Conservation (phyloP, 2,797 vertebrate species). For the Cynopterus sphinx region DNA sequence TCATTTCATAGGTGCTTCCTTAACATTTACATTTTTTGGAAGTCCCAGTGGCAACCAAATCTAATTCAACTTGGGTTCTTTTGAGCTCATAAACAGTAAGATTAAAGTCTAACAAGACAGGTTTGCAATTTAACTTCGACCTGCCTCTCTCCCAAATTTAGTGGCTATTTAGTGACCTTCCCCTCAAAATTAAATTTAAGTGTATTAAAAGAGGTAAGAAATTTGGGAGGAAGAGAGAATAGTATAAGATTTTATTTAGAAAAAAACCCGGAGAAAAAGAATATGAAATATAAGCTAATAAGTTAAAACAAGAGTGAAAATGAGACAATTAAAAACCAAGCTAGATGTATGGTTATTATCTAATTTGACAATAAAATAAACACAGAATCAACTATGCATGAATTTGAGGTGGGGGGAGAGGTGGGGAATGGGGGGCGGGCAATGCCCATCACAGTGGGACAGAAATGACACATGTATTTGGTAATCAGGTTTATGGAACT, state of each 20-base stretch:
- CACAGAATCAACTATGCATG: background rate
- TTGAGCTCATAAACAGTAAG: conserved; percentile 4
- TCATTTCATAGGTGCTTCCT: conserved; percentile 10
- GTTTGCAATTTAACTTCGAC: conserved; percentile 33
- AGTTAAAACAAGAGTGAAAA: background rate
- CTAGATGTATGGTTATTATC: background rate
- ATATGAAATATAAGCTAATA: conserved; percentile 1
- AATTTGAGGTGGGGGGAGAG: background rate
- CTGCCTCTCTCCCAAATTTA: background rate
- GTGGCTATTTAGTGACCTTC: background rate
- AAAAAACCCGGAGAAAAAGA: conserved; percentile 43
- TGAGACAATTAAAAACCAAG: background rate
- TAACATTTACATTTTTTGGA: conserved; percentile 48
- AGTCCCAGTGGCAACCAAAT: conserved; percentile 15
- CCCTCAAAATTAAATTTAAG: background rate
- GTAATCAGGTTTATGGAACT: conserved; percentile 38
- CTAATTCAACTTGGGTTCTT: conserved; percentile 40
- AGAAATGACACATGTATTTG: background rate
- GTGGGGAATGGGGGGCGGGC: background rate
- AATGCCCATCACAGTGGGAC: background rate
- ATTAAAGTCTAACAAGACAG: background rate
- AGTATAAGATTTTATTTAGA: background rate
- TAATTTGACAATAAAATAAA: background rate
- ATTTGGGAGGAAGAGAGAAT: background rate
- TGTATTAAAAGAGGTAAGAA: conserved; percentile 15